These are phyloP conservation scores for Megalopta genalis DNA, from an alignment of 1,140 invertebrate genomes.

Conservation along the genomic window DNA sequence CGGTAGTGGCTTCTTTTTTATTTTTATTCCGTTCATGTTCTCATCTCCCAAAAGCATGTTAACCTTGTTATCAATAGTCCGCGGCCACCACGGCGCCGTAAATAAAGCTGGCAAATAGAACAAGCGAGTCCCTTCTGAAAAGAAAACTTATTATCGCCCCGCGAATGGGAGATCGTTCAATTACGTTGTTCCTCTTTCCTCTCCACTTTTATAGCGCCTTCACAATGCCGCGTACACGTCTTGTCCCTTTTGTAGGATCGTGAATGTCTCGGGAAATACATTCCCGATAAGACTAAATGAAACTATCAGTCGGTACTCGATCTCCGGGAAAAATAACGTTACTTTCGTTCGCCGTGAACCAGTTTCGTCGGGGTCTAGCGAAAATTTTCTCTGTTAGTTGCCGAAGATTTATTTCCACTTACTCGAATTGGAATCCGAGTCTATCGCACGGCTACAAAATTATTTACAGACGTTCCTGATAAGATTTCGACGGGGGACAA, in stretches of 20 bases:
- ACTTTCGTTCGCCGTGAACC: not conserved
- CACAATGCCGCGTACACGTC: not conserved
- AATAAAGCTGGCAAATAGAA: not conserved
- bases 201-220: not conserved
- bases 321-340: not conserved
- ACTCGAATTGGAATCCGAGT: not conserved
- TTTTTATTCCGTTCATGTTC: not conserved
- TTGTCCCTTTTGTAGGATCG: slow-evolving; percentile 6
- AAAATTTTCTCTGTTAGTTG: not conserved
- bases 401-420: not conserved
- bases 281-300: slow-evolving; percentile 2
- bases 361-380: not conserved
- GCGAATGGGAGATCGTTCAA: slow-evolving; percentile 22
- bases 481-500: not conserved
- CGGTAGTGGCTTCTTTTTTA: no score
- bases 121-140: not conserved
- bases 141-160: slow-evolving; percentile 17
- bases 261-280: not conserved
- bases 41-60: not conserved
- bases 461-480: slow-evolving; percentile 1
- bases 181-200: slow-evolving; percentile 6
- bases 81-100: not conserved
- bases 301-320: not conserved
- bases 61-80: not conserved
- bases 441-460: not conserved